Evolutionary conservation across 2,113 vertebrate species (phyloP), one percentile per base, ranked within the genome.

Genomic region (Stigmatopora nigra): DNA sequence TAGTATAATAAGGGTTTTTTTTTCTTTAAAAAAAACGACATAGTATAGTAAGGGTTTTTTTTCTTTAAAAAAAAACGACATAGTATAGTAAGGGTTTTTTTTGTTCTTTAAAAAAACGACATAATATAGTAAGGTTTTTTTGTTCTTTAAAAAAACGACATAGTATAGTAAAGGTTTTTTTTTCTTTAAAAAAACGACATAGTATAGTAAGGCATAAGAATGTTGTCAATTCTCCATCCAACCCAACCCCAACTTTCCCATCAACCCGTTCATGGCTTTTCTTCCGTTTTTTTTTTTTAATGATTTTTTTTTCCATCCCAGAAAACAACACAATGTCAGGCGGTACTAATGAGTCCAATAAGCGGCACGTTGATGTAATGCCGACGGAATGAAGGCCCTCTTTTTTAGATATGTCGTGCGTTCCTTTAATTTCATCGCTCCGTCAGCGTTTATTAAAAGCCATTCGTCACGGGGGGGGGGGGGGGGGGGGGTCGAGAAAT

Each of bases 401-500:
- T 86, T 86, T 86, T 86, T 87, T 91, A 89, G 89, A 90, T 89
- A 89, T 88, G 84, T 87, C 87, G 88, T 74, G 82, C 83, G 78
- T 87, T 80, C 76, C 85, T 89, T 90, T 91, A 91, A 90, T 92
- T 91, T 90, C 85, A 88, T 90, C 83, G 82, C 87, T 91, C 87
- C 85, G 83, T 90, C 90, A 87, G 80, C 75, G 88, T 89, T 91
- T 91, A 92, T 92, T 91, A 92, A 92, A 91, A 88, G 83, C 83
- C 86, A 91, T 92, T 90, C 76, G 84, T 92, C 90, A 89, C 77
- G 71, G 79, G 78, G 76, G 71, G 81, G 81, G 79, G 69, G 81
- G 81, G 79, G 69, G 71, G 79, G 78, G 76, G 71, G 81, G 81
- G 79, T 68, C 65, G 52, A 66, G 61, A 67, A 71, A 71, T 64